A percentile compares a stretch with the other conserved stretches of the same genome.
Conservation (phyloP, 2,888 invertebrate genomes). For the Hyppa rectilinea region DNA sequence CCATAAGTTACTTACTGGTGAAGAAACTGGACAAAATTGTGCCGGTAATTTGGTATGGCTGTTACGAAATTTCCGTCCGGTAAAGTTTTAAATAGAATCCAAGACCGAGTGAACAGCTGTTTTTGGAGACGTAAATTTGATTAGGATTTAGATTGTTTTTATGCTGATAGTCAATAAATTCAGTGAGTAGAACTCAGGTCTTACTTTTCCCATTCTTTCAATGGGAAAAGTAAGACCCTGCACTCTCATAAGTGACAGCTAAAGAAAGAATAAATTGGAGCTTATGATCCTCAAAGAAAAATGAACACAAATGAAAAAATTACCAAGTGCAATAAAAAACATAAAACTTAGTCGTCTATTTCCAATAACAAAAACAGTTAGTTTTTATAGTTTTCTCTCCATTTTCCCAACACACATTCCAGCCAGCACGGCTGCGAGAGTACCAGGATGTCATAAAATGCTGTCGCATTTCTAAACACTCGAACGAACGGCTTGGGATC, state of each 20-base stretch:
- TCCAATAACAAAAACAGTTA: neutral
- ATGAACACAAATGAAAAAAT: neutral
- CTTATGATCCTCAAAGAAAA: too few relatives aligned
- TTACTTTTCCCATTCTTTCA: too few relatives aligned
- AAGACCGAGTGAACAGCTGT: neutral
- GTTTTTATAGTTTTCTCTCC: neutral
- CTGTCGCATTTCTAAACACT: constrained; percentile 14
- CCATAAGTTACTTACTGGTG: constrained; percentile 28
- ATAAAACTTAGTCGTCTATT: neutral
- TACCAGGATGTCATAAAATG: constrained; percentile 46
- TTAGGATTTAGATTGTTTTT: neutral
- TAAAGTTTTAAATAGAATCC: neutral
- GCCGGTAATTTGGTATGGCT: constrained; percentile 19
- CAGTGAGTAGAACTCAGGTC: too few relatives aligned
- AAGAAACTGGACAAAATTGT: constrained; percentile 15
- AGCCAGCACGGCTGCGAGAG: neutral
- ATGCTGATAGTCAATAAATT: neutral
- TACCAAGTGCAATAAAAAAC: neutral
- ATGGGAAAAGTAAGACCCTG: too few relatives aligned
- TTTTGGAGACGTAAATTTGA: neutral
- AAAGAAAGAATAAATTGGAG: too few relatives aligned
- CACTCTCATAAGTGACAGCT: too few relatives aligned
- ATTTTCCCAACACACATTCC: constrained; percentile 9
- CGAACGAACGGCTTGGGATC: constrained; percentile 4
- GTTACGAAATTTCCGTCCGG: constrained; percentile 36